These are phyloP conservation scores for Dryobates pubescens DNA, from an alignment of 2,797 vertebrate species.

Conservation along the genomic window DNA sequence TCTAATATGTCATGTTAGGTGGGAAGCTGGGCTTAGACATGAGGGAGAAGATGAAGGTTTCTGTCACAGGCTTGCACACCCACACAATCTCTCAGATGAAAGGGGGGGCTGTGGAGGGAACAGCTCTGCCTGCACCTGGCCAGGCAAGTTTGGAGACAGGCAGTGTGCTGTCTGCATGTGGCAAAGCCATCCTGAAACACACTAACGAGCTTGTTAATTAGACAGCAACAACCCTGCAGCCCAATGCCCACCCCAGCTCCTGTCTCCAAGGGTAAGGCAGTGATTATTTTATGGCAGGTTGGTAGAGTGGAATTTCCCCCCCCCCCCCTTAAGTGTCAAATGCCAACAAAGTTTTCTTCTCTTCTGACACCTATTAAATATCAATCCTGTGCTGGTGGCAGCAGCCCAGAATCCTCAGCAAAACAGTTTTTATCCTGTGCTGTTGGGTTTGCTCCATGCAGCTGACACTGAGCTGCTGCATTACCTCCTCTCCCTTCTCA, in stretches of 20 bases:
- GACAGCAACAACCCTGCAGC: background rate
- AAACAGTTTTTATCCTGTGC: background rate
- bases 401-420: background rate
- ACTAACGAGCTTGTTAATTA: no score
- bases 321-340: background rate
- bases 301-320: background rate
- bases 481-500: constrained; percentile 19
- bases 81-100: no score
- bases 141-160: no score
- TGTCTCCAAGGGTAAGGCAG: background rate
- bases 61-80: no score
- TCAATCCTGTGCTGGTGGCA: background rate
- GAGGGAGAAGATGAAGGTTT: no score
- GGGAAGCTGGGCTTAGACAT: no score
- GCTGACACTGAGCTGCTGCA: background rate
- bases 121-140: no score
- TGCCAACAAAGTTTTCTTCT: background rate
- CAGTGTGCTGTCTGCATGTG: no score
- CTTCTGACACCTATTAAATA: background rate
- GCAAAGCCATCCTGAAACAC: no score
- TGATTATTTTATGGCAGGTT: background rate
- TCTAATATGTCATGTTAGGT: no score
- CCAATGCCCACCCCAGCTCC: background rate
- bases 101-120: no score
- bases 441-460: background rate